Percentiles rank a stretch among this genome's conserved stretches.
Evolutionary conservation across 2,797 vertebrate species (phyloP).

Genomic region (Sebastolobus alascanus): DNA sequence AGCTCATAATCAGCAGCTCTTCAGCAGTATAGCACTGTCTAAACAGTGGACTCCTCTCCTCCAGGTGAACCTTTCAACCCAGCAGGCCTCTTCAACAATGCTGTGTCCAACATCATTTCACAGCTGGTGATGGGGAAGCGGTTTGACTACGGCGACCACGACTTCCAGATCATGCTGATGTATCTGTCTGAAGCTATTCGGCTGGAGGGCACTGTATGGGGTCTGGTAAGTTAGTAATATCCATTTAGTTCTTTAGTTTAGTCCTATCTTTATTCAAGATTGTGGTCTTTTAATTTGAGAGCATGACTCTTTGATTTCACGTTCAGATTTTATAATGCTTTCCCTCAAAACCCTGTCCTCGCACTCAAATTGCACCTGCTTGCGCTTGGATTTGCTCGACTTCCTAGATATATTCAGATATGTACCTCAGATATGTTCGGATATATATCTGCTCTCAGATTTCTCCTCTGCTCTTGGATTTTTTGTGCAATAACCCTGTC

Average conservation of each 20-base stretch:
- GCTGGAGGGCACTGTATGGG: constrained; percentile 71
- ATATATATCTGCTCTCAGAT: no score
- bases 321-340: no score
- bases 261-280: no score
- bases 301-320: no score
- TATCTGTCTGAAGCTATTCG: constrained; percentile 46
- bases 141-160: constrained; percentile 76
- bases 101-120: constrained; percentile 81
- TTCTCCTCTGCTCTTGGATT: no score
- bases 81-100: constrained; percentile 68
- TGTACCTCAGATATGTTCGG: no score
- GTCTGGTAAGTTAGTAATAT: constrained; percentile 50
- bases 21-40: background rate
- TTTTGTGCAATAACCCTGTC: no score
- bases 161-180: constrained; percentile 70
- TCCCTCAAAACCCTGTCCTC: no score
- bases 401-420: no score
- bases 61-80: constrained; percentile 73
- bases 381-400: no score
- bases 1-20: background rate
- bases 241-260: background rate
- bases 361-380: no score
- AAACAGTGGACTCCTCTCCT: background rate
- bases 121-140: constrained; percentile 78
- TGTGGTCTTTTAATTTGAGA: no score